Percentiles rank a stretch among this genome's conserved stretches.
Evolutionary conservation across 2,797 vertebrate species (phyloP).

Genomic region (Muscicapa comitata): DNA sequence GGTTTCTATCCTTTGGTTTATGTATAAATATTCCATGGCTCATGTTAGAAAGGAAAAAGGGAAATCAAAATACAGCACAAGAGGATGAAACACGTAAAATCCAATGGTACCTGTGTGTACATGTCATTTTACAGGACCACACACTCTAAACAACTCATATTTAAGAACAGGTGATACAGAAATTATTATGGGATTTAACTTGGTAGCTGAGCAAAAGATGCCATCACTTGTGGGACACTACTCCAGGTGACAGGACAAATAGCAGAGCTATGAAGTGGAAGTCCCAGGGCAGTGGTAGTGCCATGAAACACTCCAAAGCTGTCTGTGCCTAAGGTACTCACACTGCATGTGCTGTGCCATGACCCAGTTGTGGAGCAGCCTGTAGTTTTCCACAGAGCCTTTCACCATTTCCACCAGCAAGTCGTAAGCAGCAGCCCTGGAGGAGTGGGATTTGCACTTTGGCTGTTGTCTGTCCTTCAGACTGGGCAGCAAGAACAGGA

Average conservation of each 20-base stretch:
- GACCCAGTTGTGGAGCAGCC: conserved; percentile 98
- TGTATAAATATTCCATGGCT: not conserved
- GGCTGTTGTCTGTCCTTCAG: conserved; percentile 94
- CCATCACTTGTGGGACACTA: not conserved
- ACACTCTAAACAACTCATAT: not conserved
- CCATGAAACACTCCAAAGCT: not conserved
- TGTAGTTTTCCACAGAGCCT: conserved; percentile 95
- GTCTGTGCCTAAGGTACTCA: conserved; percentile 69
- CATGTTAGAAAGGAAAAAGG: not conserved
- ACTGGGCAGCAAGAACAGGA: conserved; percentile 95
- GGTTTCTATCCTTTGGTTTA: not conserved
- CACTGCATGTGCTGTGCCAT: conserved; percentile 99
- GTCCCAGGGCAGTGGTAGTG: not conserved
- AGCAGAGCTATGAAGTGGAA: not conserved
- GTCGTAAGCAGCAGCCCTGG: conserved; percentile 95
- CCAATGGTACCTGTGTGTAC: fast-evolving
- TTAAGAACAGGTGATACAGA: not conserved
- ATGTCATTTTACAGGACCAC: not conserved
- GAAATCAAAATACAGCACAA: not conserved
- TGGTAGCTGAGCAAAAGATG: not conserved
- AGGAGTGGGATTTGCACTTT: conserved; percentile 96
- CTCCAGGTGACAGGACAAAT: fast-evolving
- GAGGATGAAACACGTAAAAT: not conserved
- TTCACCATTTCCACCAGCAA: conserved; percentile 97
- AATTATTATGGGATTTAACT: not conserved